Conservation (phyloP, 2,888 invertebrate genomes). For the Ferrisia virgata region DNA sequence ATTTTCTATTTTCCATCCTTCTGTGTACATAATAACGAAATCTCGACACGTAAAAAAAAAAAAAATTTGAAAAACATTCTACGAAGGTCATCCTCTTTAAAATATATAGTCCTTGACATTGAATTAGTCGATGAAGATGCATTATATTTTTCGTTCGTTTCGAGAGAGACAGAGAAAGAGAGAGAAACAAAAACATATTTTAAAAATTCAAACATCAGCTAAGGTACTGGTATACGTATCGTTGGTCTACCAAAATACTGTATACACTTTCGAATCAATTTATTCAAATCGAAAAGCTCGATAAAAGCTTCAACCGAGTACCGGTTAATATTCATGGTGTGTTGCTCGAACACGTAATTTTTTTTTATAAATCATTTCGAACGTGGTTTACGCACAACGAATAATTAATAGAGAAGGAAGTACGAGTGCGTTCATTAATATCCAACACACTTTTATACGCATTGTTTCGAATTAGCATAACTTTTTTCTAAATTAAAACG, state of each 20-base stretch:
- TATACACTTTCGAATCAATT: not conserved
- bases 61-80: not conserved
- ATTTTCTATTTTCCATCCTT: not conserved
- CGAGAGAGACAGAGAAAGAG: not conserved
- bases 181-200: not conserved
- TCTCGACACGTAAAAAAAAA: not conserved
- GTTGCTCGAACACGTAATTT: not conserved
- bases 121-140: not conserved
- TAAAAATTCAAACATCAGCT: not conserved
- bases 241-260: not conserved
- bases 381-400: not conserved
- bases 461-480: conserved; percentile 7
- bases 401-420: not conserved
- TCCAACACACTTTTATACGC: not conserved
- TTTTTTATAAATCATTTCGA: not conserved
- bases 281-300: not conserved
- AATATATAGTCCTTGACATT: not conserved
- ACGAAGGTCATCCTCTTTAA: not conserved
- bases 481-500: not conserved
- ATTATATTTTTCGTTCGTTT: not conserved
- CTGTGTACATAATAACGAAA: not conserved
- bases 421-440: not conserved
- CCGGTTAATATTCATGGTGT: not conserved
- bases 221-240: not conserved
- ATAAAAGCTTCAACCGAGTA: not conserved